Conservation (phyloP, 35 echinoderm and acorn worm genomes). For the Apostichopus californicus region DNA sequence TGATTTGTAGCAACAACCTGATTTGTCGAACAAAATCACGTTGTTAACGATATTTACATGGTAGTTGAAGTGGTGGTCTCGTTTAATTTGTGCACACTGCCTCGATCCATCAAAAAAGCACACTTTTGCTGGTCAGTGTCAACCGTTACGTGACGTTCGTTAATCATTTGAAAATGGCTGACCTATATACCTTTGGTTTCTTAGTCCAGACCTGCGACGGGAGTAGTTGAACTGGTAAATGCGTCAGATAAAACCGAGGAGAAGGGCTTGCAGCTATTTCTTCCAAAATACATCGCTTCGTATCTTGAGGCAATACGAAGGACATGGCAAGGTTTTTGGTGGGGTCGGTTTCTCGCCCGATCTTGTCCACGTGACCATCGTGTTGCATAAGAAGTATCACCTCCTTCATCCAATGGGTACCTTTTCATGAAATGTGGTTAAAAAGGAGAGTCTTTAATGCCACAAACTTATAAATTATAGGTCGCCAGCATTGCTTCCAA, state of each 20-base stretch:
- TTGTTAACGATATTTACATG: no score
- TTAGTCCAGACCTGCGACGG: constrained; percentile 22
- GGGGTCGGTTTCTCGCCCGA: background rate
- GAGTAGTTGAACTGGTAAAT: background rate
- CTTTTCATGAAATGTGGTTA: background rate
- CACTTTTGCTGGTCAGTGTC: no score
- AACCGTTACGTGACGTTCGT: no score
- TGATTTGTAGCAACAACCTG: no score
- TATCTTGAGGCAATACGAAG: background rate
- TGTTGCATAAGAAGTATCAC: background rate
- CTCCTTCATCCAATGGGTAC: constrained; percentile 14
- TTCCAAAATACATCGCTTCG: background rate
- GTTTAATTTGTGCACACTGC: no score
- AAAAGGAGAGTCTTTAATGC: no score
- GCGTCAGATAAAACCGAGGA: background rate
- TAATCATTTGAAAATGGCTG: no score
- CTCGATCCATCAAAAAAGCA: no score
- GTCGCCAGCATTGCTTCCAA: no score
- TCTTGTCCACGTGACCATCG: constrained; percentile 25
- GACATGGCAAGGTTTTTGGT: background rate
- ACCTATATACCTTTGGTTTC: constrained; percentile 9
- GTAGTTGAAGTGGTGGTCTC: no score
- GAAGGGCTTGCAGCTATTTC: background rate
- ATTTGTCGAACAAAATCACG: no score
- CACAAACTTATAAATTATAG: no score